phyloP scores from a whole-genome alignment of 2,888 invertebrate genomes.

The Melieria picta region DNA sequence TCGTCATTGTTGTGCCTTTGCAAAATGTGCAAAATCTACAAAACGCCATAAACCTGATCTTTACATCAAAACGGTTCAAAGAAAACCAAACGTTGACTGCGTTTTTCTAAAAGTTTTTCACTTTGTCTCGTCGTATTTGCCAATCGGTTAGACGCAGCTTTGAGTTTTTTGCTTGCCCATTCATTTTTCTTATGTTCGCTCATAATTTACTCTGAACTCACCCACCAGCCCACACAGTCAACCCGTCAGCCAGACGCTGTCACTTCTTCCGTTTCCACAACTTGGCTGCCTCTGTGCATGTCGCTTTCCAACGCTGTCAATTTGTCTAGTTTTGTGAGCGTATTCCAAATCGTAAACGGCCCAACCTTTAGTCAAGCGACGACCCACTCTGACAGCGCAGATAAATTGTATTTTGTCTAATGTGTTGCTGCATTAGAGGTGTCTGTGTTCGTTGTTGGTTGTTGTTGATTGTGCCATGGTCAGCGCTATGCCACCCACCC shows the following conservation, averaged over 20 bases:
- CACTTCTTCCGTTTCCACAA: no score
- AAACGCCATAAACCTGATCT: neutral
- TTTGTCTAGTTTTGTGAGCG: neutral
- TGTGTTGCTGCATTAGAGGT: neutral
- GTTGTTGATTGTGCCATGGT: neutral
- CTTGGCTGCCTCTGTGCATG: neutral
- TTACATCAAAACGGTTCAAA: no score
- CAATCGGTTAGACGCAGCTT: slow-evolving; percentile 6
- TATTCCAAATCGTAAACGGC: no score
- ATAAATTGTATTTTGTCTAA: no score
- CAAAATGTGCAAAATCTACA: neutral
- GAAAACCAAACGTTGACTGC: no score
- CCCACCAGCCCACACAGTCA: slow-evolving; percentile 32
- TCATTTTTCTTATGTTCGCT: neutral
- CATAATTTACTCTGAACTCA: slow-evolving; percentile 25
- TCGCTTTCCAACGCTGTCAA: slow-evolving; percentile 15
- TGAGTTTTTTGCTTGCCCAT: neutral
- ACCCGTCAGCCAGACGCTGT: neutral
- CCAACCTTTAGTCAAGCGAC: neutral
- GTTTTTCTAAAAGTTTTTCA: neutral
- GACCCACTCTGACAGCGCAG: neutral
- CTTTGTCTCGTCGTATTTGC: slow-evolving; percentile 11
- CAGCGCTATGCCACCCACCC: neutral
- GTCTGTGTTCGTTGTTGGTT: neutral
- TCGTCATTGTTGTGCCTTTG: neutral